Base-by-base conservation (phyloP, 2,797 vertebrate genomes). In the Momotus momota region DNA sequence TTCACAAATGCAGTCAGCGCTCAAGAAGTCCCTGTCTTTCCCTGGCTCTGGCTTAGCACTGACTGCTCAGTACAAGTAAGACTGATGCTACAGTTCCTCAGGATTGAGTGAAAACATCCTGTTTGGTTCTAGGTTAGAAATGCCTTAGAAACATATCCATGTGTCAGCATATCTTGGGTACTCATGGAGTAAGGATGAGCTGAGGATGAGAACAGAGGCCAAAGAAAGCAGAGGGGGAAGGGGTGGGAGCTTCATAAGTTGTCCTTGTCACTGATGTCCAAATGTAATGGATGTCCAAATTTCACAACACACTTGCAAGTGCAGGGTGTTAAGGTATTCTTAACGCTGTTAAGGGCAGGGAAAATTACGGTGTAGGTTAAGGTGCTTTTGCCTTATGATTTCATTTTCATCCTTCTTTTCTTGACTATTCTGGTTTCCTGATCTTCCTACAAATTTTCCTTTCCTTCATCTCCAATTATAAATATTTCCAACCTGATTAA, bases 401-500 rank as follows among this genome's bases (percentile, higher is more conserved):
- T 82, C 3, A 49, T 80, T 94, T 86, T 61, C 43, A 75, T 66
- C 41, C 19, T 87, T 86, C 26, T 62, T 86, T 91, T 77, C 57
- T 41, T 78, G 40, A 72, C 15, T 94, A 64, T 91, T 60, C 55
- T 72, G 21, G 7, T 67, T 16, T 43, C 17, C 19, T 55, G 26
- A 45, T 52, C 26, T 80, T 81, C 35, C 46, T 54, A 33, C 22
- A 75, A 12, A 38, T 69, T 84, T 89, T 82, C 23, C 9, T 70
- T 93, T 78, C 49, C 10, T 91, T 81, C 12, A 31, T 70, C 22
- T 84, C 29, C 19, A 67, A 25, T 71, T 93, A 45, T 6, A 94
- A 83, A 65, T 83, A 86, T 89, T 94, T 92, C 29, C 41, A 65
- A 87, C 72, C 12, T 21, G 66, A 72, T 84, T 66, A 65, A 90